Percentiles rank a stretch among this genome's conserved stretches.
Evolutionary conservation across 2,888 invertebrate genomes (phyloP).

Genomic region (Omphaloscelis lunosa): DNA sequence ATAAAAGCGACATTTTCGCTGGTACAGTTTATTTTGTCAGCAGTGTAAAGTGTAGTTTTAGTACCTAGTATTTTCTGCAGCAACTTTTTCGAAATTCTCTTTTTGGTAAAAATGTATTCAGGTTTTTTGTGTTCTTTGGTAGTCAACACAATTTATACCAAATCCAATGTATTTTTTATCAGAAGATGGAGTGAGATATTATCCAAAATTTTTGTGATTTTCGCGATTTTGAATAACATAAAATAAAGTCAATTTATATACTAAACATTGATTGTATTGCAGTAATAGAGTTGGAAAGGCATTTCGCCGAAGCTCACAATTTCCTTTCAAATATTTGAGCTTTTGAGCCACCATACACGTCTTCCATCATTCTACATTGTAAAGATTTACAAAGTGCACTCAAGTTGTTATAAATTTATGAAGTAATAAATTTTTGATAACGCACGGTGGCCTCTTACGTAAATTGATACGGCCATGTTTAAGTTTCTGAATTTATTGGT

Average conservation of each 20-base stretch:
- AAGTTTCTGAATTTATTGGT: constrained; percentile 71
- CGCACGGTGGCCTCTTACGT: constrained; percentile 73
- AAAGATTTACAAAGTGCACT: constrained; percentile 67
- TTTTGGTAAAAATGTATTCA: no score
- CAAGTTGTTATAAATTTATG: constrained; percentile 71
- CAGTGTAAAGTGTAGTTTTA: not conserved
- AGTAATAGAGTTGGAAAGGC: not conserved
- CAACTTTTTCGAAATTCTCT: not conserved
- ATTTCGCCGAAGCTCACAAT: constrained; percentile 10
- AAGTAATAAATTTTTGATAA: constrained; percentile 71
- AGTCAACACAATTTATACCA: not conserved
- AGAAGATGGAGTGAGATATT: no score
- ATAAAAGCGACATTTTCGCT: not conserved
- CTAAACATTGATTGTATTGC: not conserved
- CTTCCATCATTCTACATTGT: constrained; percentile 54
- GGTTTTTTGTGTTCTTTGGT: not conserved
- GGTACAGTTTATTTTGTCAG: not conserved
- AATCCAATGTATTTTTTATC: not conserved
- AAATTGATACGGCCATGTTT: constrained; percentile 73
- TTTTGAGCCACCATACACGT: constrained; percentile 30
- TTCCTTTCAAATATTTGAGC: constrained; percentile 53
- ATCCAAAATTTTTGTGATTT: no score
- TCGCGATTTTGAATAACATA: not conserved
- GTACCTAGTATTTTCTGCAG: not conserved
- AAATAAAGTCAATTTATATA: not conserved